phyloP scores from a whole-genome alignment of 1,140 invertebrate species.

The Brachystomella parvula region DNA sequence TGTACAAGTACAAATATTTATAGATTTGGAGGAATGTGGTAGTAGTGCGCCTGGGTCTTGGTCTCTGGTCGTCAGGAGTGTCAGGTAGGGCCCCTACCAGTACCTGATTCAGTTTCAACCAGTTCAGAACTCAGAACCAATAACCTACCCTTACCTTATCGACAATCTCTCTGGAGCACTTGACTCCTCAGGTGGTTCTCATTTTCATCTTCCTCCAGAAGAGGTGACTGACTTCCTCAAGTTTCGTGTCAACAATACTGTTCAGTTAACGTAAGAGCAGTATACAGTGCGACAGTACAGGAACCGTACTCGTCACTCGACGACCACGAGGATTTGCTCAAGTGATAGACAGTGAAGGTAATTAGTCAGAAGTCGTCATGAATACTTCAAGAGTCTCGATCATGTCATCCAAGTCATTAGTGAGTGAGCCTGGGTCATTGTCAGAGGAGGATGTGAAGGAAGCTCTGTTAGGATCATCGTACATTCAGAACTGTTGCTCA shows the following conservation, averaged over 20 bases:
- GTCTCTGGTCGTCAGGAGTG: not conserved
- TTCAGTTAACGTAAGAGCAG: not conserved
- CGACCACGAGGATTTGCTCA: not conserved
- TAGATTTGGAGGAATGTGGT: conserved; percentile 8
- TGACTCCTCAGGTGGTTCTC: not conserved
- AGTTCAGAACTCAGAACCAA: no score
- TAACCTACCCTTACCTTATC: no score
- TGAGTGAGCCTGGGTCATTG: conserved; percentile 1
- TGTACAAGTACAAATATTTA: conserved; percentile 10
- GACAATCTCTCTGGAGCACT: not conserved
- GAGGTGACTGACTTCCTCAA: not conserved
- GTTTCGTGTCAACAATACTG: not conserved
- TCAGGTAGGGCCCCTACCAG: not conserved
- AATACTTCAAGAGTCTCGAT: not conserved
- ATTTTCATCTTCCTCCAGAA: not conserved
- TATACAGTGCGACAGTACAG: not conserved
- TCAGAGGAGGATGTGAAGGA: conserved; percentile 1
- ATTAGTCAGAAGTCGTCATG: not conserved
- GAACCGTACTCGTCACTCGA: not conserved
- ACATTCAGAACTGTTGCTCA: not conserved
- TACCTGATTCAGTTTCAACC: not conserved
- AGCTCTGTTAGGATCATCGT: not conserved
- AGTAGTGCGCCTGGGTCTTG: not conserved
- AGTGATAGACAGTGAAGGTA: not conserved
- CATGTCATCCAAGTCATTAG: not conserved